Evolutionary conservation across 2,888 invertebrate species (phyloP).

Genomic region (Polydrusus pterygomalis): DNA sequence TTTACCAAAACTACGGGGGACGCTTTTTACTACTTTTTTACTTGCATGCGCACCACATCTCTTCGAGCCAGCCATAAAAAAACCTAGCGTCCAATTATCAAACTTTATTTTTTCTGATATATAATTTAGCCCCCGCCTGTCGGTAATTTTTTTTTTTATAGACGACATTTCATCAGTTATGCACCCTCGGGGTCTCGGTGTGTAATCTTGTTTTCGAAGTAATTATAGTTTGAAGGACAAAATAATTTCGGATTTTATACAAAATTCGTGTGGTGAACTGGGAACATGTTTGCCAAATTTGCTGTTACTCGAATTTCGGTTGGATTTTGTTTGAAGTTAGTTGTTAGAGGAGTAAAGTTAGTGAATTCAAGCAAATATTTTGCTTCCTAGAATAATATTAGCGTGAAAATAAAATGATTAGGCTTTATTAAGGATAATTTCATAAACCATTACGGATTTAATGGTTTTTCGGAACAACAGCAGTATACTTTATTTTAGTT

Average conservation of each 20-base stretch:
- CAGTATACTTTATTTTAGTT: no score
- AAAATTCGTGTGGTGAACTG: not conserved
- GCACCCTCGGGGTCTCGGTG: slow-evolving; percentile 17
- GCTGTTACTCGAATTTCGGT: slow-evolving; percentile 12
- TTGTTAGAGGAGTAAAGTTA: not conserved
- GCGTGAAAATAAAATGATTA: no score
- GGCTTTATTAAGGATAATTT: no score
- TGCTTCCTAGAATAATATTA: not conserved
- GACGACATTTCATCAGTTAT: slow-evolving; percentile 27
- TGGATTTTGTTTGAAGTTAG: not conserved
- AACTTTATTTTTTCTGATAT: slow-evolving; percentile 26
- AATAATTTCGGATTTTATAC: slow-evolving; percentile 24
- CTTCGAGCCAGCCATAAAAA: not conserved
- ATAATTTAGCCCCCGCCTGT: slow-evolving; percentile 12
- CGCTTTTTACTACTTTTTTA: not conserved
- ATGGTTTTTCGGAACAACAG: no score
- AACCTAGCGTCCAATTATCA: slow-evolving; percentile 16
- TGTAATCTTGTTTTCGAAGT: slow-evolving; percentile 27
- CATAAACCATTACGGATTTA: not conserved
- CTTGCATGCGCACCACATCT: not conserved
- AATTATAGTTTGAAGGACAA: slow-evolving; percentile 25
- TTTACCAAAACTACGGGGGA: no score
- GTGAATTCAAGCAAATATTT: slow-evolving; percentile 1
- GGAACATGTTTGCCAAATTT: slow-evolving; percentile 23
- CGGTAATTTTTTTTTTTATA: slow-evolving; percentile 25